Evolutionary conservation across 2,888 invertebrate genomes (phyloP).

Genomic region (Pseudoips prasinana): DNA sequence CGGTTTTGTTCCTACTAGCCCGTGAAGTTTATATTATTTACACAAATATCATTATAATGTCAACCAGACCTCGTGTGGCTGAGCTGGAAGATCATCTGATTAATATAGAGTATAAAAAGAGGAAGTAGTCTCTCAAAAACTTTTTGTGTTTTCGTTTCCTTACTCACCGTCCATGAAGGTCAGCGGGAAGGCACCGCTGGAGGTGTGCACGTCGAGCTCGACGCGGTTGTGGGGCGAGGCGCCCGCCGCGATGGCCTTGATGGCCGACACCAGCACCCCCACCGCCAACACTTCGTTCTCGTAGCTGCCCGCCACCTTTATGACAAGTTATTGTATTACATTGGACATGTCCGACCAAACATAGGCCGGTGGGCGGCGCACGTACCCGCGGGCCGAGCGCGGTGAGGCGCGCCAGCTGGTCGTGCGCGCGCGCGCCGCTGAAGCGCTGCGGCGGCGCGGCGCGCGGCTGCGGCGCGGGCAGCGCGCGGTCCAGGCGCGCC

Average conservation of each 20-base stretch:
- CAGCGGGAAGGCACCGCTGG: constrained; percentile 88
- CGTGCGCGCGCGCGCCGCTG: constrained; percentile 84
- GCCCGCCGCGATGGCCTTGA: constrained; percentile 71
- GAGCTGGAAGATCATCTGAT: too few species aligned
- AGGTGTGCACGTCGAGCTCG: constrained; percentile 86
- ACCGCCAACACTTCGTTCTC: constrained; percentile 90
- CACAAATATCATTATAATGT: too few species aligned
- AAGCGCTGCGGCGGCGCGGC: constrained; percentile 40
- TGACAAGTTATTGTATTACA: neutral
- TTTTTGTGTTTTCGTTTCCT: too few species aligned
- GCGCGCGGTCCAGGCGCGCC: constrained; percentile 77
- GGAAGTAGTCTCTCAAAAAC: too few species aligned
- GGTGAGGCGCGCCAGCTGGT: constrained; percentile 84
- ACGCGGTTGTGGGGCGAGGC: constrained; percentile 80
- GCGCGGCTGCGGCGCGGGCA: constrained; percentile 61
- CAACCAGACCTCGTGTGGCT: too few species aligned
- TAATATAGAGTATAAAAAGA: too few species aligned
- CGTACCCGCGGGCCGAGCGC: constrained; percentile 81
- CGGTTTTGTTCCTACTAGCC: too few species aligned
- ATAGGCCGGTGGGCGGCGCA: constrained; percentile 1
- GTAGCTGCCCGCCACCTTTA: constrained; percentile 85
- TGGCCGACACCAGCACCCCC: constrained; percentile 80
- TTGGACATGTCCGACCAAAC: neutral
- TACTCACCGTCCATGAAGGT: constrained; percentile 84
- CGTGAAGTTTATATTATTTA: too few species aligned